A percentile compares a stretch with the other conserved stretches of the same genome.
Evolutionary conservation across 2,113 vertebrate species (phyloP).

Genomic region (Thamnophis sirtalis): DNA sequence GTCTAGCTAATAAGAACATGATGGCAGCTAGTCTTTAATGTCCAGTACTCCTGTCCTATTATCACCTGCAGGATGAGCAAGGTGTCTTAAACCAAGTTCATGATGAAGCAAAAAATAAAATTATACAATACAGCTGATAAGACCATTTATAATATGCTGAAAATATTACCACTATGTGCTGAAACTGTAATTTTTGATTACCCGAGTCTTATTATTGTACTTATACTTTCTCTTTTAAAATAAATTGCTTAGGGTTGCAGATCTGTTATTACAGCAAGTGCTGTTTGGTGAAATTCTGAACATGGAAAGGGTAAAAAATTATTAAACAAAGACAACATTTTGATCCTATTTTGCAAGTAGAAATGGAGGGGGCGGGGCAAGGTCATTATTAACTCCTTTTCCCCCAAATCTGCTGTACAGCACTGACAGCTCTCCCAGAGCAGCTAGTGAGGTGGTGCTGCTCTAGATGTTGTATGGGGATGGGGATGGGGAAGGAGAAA

Average conservation of each 20-base stretch:
- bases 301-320: background rate
- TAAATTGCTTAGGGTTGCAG: background rate
- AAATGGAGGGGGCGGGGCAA: background rate
- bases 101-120: rapidly evolving
- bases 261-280: background rate
- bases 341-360: background rate
- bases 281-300: background rate
- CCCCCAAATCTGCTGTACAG: background rate
- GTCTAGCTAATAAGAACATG: slow-evolving; percentile 55
- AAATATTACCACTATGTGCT: background rate
- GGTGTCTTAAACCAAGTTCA: background rate
- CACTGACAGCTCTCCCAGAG: background rate
- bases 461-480: background rate
- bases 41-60: slow-evolving; percentile 17
- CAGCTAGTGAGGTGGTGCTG: background rate
- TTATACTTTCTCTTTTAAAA: background rate
- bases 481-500: background rate
- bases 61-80: background rate
- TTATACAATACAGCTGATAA: background rate
- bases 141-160: background rate
- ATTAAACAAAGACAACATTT: background rate
- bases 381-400: background rate
- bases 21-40: slow-evolving; percentile 51
- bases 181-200: background rate
- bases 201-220: background rate